phyloP scores from a whole-genome alignment of 2,888 invertebrate genomes.

The Thysanoteuthis rhombus region DNA sequence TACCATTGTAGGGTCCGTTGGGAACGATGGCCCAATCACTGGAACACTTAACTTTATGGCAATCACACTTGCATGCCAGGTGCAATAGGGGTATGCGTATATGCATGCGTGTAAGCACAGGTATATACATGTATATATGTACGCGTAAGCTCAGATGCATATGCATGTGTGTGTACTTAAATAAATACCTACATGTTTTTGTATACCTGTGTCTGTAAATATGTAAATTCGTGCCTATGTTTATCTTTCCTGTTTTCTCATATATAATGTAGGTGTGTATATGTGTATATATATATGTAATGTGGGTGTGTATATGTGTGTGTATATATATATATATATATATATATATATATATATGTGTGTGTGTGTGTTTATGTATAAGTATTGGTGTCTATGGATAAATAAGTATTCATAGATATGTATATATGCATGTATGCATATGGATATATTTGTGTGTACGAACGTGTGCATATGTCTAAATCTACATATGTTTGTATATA shows the following conservation, averaged over 20 bases:
- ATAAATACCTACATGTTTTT: neutral
- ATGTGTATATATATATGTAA: neutral
- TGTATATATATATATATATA: neutral
- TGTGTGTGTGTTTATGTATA: neutral
- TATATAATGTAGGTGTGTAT: neutral
- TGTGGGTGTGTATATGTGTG: neutral
- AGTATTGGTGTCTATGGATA: too few species aligned
- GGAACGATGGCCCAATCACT: too few species aligned
- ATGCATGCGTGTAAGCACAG: neutral
- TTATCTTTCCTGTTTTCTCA: too few species aligned
- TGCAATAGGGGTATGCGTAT: neutral
- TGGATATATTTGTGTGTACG: neutral
- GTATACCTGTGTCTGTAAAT: neutral
- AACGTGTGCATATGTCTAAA: neutral
- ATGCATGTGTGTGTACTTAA: neutral
- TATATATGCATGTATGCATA: too few species aligned
- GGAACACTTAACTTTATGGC: too few species aligned
- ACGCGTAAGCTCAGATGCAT: too few species aligned
- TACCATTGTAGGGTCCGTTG: too few species aligned
- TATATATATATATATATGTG: neutral
- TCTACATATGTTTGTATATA: neutral
- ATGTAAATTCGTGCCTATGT: neutral
- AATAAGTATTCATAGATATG: too few species aligned
- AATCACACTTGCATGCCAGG: too few species aligned
- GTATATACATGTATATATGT: neutral